Base-by-base conservation (phyloP, 2,888 invertebrate species). In the Tupiocoris notatus region DNA sequence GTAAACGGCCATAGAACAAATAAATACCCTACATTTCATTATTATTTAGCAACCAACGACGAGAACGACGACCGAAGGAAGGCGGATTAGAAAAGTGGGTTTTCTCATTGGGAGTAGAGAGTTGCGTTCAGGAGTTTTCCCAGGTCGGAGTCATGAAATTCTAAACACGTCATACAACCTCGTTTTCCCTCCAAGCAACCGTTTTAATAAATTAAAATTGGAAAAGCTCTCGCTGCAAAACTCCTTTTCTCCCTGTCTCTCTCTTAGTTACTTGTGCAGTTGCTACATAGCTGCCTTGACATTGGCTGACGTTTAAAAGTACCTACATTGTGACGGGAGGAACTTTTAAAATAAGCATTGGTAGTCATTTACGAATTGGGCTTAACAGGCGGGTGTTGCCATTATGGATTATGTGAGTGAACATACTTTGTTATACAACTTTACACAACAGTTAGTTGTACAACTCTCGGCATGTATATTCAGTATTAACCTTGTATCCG, bases 11-110 rank as follows among this genome's bases (percentile, higher is more conserved):
- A 18, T 24, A 18, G 24, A 64, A 64, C 64, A 64, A 64, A 64
- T 64, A 64, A 64, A 24, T 64, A 64, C 64, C 23, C 64, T 64
- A 64, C 64, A 64, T 64, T 64, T 64, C 64, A 64, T 64, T 64
- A 64, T 64, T 64, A 64, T 64, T 64, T 64, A 24, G 25, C 25
- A n/a, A 24, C 24, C 39, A 39, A 39, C 39, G 39, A 39, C 39
- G 6, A 12, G 39, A 12, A 39, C 39, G 39, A 39, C 12, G n/a
- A 57, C 2, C 57, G 57, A 18, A 57, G 57, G 62, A n/a, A 2
- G 25, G 18, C 17, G 17, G 64, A 24, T 23, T 9, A 3, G 64
- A 64, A 18, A 7, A 18, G 64, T n/a, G 18, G 25, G 64, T 24
- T 17, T 64, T 24, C 18, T 17, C 64, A n/a, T 22, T 1, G 23